phyloP scores from a whole-genome alignment of 2,113 vertebrate species.

The Strigops habroptila region DNA sequence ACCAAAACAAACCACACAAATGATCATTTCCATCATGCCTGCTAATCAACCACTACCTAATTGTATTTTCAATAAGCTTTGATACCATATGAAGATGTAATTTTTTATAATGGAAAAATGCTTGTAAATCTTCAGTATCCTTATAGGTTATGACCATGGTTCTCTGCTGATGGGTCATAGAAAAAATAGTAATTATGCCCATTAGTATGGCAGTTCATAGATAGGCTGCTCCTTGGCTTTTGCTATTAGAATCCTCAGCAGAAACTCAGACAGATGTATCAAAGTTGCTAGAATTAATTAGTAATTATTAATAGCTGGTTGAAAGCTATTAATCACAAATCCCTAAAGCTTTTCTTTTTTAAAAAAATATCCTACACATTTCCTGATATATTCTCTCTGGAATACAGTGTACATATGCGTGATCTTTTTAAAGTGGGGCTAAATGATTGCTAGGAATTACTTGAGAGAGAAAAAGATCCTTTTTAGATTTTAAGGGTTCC shows the following conservation, averaged over 20 bases:
- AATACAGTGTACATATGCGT: background rate
- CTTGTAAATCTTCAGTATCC: background rate
- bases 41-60: background rate
- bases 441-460: background rate
- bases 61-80: background rate
- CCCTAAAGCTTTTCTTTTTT: background rate
- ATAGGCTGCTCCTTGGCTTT: conserved; percentile 28
- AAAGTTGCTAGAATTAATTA: background rate
- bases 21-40: background rate
- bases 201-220: conserved; percentile 17
- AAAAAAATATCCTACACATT: background rate
- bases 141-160: background rate
- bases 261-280: background rate
- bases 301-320: background rate
- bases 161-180: background rate
- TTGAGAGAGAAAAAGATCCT: background rate
- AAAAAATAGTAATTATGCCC: background rate
- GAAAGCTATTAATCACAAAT: background rate
- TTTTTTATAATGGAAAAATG: background rate
- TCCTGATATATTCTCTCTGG: background rate
- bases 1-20: background rate
- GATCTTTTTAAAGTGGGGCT: background rate
- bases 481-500: background rate
- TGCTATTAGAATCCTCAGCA: conserved; percentile 16
- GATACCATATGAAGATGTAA: background rate